Evolutionary conservation across 1,140 invertebrate species (phyloP).

Genomic region (Zaprionus camerounensis): DNA sequence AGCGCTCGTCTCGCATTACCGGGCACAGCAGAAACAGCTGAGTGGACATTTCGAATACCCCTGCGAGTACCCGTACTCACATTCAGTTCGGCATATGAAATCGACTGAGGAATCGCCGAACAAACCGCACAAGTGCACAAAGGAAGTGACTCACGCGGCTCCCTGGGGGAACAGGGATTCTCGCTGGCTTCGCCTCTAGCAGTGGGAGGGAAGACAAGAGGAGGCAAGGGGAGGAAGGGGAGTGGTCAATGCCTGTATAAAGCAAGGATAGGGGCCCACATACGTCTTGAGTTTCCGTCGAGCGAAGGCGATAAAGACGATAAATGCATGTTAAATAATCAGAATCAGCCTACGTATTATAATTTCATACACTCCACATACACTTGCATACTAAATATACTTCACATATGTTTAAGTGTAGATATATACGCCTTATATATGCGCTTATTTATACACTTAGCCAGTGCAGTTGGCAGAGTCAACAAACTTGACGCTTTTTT

Average conservation of each 20-base stretch:
- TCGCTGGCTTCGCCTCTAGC: background rate
- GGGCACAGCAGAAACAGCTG: constrained; percentile 59
- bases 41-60: constrained; percentile 66
- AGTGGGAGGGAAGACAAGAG: background rate
- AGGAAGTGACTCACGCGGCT: constrained; percentile 67
- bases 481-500: constrained; percentile 36
- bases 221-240: background rate
- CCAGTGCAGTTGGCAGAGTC: constrained; percentile 24
- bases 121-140: constrained; percentile 75
- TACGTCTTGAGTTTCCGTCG: constrained; percentile 53
- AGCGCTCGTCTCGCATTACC: constrained; percentile 45
- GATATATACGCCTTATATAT: background rate
- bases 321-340: constrained; percentile 62
- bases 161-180: background rate
- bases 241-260: constrained; percentile 26
- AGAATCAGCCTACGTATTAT: constrained; percentile 20
- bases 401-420: too few relatives aligned
- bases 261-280: constrained; percentile 59
- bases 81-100: constrained; percentile 26
- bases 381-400: constrained; percentile 37
- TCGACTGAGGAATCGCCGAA: constrained; percentile 16
- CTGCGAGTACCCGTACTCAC: constrained; percentile 7
- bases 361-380: constrained; percentile 30
- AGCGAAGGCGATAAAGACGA: constrained; percentile 33
- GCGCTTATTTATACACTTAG: background rate